These are phyloP conservation scores for Oreortyx pictus DNA, from an alignment of 2,797 vertebrate genomes.

Conservation along the genomic window DNA sequence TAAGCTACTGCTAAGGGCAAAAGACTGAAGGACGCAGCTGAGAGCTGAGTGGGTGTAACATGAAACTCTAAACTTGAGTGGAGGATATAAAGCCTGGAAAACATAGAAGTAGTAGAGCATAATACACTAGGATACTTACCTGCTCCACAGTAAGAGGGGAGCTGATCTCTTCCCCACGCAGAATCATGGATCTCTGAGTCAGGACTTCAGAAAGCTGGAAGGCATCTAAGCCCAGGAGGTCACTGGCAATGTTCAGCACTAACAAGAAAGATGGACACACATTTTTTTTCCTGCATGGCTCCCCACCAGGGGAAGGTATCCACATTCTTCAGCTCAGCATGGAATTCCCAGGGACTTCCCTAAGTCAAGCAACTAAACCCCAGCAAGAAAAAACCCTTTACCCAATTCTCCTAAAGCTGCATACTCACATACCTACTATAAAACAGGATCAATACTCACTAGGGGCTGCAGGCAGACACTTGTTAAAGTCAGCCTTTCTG, in stretches of 20 bases:
- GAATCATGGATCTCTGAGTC: slow-evolving; percentile 93
- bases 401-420: neutral
- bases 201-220: slow-evolving; percentile 93
- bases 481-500: neutral
- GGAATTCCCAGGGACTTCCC: neutral
- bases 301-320: neutral
- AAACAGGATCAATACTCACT: neutral
- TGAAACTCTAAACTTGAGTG: neutral
- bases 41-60: neutral
- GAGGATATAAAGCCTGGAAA: neutral
- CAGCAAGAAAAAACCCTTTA: neutral
- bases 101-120: neutral
- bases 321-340: neutral
- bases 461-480: neutral
- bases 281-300: neutral
- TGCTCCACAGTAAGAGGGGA: slow-evolving; percentile 92
- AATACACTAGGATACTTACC: slow-evolving; percentile 74
- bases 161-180: slow-evolving; percentile 93
- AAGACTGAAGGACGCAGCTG: neutral
- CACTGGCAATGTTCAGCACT: slow-evolving; percentile 90
- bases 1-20: neutral
- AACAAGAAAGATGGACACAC: slow-evolving; percentile 55
- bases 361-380: neutral
- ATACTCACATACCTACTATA: neutral
- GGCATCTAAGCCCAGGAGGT: slow-evolving; percentile 89